A percentile compares a stretch with the other conserved stretches of the same genome.
Evolutionary conservation across 2,888 invertebrate species (phyloP).

Genomic region (Mimumesa dahlbomi): DNA sequence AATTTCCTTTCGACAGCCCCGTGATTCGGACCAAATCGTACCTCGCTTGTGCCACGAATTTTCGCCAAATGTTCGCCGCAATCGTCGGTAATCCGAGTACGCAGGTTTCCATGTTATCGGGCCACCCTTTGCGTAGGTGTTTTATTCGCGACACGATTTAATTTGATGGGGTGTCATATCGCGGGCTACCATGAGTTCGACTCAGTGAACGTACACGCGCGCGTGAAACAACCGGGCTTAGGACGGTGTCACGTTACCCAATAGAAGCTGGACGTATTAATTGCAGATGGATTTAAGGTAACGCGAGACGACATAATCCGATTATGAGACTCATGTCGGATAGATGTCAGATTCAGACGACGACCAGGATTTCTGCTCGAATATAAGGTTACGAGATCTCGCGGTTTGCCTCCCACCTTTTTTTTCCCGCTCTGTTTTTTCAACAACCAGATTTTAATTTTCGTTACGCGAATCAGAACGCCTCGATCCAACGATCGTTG

Average conservation of each 20-base stretch:
- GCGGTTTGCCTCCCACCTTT: conserved; percentile 26
- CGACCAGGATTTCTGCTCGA: conserved; percentile 42
- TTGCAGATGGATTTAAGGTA: conserved; percentile 73
- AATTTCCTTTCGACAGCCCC: background rate
- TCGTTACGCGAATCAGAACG: no score
- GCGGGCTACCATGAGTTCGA: conserved; percentile 49
- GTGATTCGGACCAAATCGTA: background rate
- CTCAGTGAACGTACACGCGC: conserved; percentile 11
- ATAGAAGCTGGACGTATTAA: conserved; percentile 69
- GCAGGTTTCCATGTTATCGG: no score
- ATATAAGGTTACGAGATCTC: conserved; percentile 54
- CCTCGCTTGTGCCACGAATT: no score
- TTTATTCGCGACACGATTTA: no score
- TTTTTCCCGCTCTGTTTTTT: conserved; percentile 9
- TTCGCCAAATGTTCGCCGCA: no score
- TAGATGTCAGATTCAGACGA: conserved; percentile 50
- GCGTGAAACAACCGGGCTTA: conserved; percentile 60
- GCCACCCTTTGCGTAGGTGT: no score
- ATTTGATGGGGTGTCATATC: conserved; percentile 56
- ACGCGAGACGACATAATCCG: conserved; percentile 74
- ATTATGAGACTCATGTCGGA: conserved; percentile 66
- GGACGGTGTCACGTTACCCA: conserved; percentile 61
- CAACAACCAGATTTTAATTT: background rate
- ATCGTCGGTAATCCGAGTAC: no score
- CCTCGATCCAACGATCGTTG: no score